Conservation (phyloP, 2,797 vertebrate species). For the Neosilurus mollespiculum region DNA sequence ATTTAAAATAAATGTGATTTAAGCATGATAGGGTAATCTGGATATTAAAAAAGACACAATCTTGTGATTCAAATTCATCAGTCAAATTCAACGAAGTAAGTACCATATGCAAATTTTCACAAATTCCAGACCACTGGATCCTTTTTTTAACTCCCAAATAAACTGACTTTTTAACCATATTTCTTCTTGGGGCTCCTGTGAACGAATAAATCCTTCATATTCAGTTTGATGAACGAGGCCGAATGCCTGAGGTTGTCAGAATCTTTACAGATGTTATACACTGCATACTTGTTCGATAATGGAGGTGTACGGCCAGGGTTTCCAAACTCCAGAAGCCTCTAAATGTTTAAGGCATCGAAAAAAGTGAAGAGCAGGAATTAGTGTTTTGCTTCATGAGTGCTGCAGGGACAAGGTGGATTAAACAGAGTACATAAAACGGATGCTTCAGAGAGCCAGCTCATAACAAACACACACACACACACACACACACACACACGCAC, state of each 20-base stretch:
- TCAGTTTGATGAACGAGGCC: neutral
- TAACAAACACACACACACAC: constrained; percentile 26
- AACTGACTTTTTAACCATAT: neutral
- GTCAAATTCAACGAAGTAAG: neutral
- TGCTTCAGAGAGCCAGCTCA: constrained; percentile 34
- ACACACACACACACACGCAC: constrained; percentile 30
- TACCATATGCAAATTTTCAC: neutral
- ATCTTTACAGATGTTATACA: neutral
- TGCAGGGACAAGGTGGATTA: constrained; percentile 35
- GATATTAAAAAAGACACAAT: too few relatives aligned
- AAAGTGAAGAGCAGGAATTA: constrained; percentile 27
- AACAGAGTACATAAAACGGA: constrained; percentile 37
- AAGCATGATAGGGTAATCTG: neutral
- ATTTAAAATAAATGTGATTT: neutral
- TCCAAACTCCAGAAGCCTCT: neutral
- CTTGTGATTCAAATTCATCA: too few relatives aligned
- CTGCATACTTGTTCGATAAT: neutral
- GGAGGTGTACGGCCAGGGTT: neutral
- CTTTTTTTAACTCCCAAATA: neutral
- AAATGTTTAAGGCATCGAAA: neutral
- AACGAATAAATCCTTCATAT: neutral
- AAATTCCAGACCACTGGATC: neutral
- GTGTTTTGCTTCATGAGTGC: constrained; percentile 28
- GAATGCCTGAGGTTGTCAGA: neutral
- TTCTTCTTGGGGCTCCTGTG: neutral